Conservation (phyloP, 2,888 invertebrate species). For the Tanytarsus gracilentus region DNA sequence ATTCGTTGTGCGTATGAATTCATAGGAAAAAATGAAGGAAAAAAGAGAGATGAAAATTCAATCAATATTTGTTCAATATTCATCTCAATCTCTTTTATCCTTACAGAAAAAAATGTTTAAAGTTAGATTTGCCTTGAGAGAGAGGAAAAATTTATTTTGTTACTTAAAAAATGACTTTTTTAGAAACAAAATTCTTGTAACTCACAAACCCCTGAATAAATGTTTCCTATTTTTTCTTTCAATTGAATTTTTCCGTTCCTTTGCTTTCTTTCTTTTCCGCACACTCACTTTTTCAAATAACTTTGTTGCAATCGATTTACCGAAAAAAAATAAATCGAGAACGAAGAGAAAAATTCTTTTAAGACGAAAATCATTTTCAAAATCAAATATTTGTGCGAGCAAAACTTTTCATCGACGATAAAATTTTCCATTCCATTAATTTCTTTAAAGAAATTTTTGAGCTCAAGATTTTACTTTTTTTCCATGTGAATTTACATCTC, state of each 20-base stretch:
- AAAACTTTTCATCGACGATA: constrained; percentile 9
- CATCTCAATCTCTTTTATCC: too few relatives aligned
- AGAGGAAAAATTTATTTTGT: too few relatives aligned
- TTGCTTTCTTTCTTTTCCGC: neutral
- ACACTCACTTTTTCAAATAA: too few relatives aligned
- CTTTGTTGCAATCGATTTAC: neutral
- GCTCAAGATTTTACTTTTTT: neutral
- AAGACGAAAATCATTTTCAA: constrained; percentile 4
- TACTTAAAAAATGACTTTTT: too few relatives aligned
- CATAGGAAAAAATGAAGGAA: neutral
- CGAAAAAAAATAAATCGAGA: neutral
- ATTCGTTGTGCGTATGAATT: neutral
- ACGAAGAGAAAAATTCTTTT: neutral
- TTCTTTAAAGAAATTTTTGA: constrained; percentile 13
- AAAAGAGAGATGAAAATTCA: neutral
- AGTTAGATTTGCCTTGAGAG: too few relatives aligned
- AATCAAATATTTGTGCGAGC: constrained; percentile 16
- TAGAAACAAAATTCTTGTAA: too few relatives aligned
- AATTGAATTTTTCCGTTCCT: constrained; percentile 1
- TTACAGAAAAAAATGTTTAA: too few relatives aligned
- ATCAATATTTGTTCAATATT: constrained; percentile 22
- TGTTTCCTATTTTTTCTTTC: neutral
- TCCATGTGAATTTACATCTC: neutral
- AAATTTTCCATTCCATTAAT: constrained; percentile 21
- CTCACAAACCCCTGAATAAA: too few relatives aligned